Base-by-base conservation (phyloP, 2,888 invertebrate species). In the Stenotaenia linearis region DNA sequence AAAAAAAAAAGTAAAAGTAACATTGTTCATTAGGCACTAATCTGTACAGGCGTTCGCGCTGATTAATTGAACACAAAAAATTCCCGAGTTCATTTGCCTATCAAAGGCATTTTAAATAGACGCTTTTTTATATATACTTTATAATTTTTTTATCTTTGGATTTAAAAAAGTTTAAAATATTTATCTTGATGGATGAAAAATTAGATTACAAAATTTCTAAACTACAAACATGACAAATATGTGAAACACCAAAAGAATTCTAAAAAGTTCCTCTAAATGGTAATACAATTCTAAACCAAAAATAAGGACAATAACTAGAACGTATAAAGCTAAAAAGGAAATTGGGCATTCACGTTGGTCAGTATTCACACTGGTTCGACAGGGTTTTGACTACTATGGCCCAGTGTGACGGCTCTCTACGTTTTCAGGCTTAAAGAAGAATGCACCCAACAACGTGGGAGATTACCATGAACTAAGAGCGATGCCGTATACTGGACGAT, bases 391-490 rank as follows among this genome's bases (percentile, higher is more conserved):
- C 61, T 61, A 61, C 61, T 61, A 61, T 25, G 61, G 61, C 61
- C 61, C 61, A 61, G 61, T 61, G 61, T 61, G 23, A 25, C 23
- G 61, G 61, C 61, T 61, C 61, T 25, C 61, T 61, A 61, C 25
- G 10, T 15, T 61, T 61, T 61, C 28, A 23, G 30, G 37, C 28
- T 21, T 37, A 21, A 75, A 75, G 30, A 32, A 75, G 30, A 30
- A 75, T 15, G 75, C 21, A 35, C 61, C 61, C 61, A 35, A 30
- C 75, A n/a, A 75, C n/a, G 75, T 75, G 75, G 75, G 32, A 28
- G 69, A 74, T 80, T 81, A 81, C 81, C 81, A 79, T 79, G 78
- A 23, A 81, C 81, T 81, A 79, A 77, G 18, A 81, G 78, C 50
- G 80, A 80, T 74, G 81, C 81, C 56, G 79, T 77, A 75, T 80